These are phyloP conservation scores for Scopus umbretta DNA, from an alignment of 2,113 vertebrate genomes.

Conservation along the genomic window DNA sequence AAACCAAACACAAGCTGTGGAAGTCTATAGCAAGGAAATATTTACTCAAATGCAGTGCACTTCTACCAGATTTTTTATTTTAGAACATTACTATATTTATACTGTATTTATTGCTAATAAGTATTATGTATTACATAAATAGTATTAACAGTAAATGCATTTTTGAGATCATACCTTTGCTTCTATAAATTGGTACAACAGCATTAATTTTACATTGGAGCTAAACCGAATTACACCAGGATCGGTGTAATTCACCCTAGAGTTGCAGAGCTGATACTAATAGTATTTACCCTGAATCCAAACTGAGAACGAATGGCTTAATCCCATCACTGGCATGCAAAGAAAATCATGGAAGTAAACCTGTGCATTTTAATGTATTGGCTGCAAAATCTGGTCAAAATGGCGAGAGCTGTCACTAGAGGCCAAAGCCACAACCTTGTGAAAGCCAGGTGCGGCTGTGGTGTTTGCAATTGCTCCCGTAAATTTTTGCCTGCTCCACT, in stretches of 20 bases:
- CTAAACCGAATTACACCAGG: neutral
- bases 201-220: neutral
- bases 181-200: neutral
- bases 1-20: neutral
- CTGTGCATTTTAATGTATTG: neutral
- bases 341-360: neutral
- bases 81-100: neutral
- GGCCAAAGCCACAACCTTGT: neutral
- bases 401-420: neutral
- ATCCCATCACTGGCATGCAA: neutral
- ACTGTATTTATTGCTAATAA: neutral
- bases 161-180: neutral
- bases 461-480: neutral
- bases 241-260: neutral
- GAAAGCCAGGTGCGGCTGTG: neutral
- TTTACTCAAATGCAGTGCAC: neutral
- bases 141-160: neutral
- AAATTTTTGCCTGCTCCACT: neutral
- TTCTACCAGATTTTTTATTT: neutral
- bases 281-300: neutral
- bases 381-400: neutral
- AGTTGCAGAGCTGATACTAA: neutral
- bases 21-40: neutral
- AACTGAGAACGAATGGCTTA: neutral
- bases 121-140: neutral